Conservation (phyloP, 2,888 invertebrate species). For the Nasonia oneida region DNA sequence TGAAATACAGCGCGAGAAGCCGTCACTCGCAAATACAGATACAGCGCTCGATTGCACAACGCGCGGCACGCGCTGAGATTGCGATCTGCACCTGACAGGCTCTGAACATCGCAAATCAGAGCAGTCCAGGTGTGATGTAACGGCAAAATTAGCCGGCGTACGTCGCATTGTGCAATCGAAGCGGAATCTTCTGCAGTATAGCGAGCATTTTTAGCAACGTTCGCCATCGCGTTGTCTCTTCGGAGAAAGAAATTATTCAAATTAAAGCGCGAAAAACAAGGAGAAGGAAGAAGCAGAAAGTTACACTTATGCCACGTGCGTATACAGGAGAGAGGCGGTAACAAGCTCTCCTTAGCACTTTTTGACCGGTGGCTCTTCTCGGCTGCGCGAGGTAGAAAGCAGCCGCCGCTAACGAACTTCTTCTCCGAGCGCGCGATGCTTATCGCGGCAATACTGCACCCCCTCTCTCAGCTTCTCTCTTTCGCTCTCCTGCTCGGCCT, state of each 20-base stretch:
- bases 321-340: not conserved
- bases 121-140: not conserved
- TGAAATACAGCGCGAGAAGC: not conserved
- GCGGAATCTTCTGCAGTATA: not conserved
- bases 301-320: not conserved
- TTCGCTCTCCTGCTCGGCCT: not conserved
- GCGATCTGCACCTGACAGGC: not conserved
- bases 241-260: not conserved
- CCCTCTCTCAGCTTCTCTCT: slow-evolving; percentile 69
- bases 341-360: not conserved
- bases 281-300: not conserved
- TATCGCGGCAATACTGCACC: slow-evolving; percentile 47
- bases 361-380: slow-evolving; percentile 17
- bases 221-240: not conserved
- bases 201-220: not conserved
- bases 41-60: not conserved
- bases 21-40: not conserved
- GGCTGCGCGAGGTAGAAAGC: not conserved
- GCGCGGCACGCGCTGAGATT: not conserved
- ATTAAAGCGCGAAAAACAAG: not conserved
- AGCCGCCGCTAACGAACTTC: slow-evolving; percentile 71
- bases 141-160: not conserved
- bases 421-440: slow-evolving; percentile 30
- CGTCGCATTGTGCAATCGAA: not conserved
- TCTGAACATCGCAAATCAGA: slow-evolving; percentile 11